Percentiles rank a stretch among this genome's conserved stretches.
phyloP scores from a whole-genome alignment of 2,113 vertebrate species.

The Bettongia penicillata region DNA sequence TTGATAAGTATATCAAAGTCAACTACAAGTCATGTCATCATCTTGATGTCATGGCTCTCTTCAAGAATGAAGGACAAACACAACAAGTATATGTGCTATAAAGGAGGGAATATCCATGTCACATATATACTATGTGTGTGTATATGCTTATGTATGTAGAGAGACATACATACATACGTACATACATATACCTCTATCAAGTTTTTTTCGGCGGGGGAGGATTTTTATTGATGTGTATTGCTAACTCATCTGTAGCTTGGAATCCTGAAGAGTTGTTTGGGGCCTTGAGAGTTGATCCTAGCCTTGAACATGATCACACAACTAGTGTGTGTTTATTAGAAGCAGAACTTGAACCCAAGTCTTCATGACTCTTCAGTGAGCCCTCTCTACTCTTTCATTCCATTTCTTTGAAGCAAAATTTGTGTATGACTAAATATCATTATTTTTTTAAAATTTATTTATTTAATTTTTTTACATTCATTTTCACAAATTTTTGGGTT shows the following conservation, averaged over 20 bases:
- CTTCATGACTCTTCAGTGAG: background rate
- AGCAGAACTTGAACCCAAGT: background rate
- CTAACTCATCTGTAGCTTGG: background rate
- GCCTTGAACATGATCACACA: background rate
- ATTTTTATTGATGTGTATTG: background rate
- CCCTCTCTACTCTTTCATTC: background rate
- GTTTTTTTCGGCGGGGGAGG: background rate
- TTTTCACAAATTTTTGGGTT: too few relatives aligned
- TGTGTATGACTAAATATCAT: background rate
- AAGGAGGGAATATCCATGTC: background rate
- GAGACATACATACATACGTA: too few relatives aligned
- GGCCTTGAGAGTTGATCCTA: background rate
- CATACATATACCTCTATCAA: too few relatives aligned
- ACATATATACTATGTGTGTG: background rate
- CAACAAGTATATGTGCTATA: constrained; percentile 13
- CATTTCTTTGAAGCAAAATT: background rate
- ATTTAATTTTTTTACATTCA: too few relatives aligned
- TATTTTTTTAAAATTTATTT: too few relatives aligned
- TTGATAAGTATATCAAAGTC: background rate
- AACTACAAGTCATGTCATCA: too few relatives aligned
- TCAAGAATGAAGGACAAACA: too few relatives aligned
- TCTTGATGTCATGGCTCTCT: too few relatives aligned
- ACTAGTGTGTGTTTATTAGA: background rate
- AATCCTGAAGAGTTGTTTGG: background rate
- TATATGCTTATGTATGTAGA: too few relatives aligned